Base-by-base conservation (phyloP, 2,888 invertebrate species). In the Disparrhopalites patrizii region DNA sequence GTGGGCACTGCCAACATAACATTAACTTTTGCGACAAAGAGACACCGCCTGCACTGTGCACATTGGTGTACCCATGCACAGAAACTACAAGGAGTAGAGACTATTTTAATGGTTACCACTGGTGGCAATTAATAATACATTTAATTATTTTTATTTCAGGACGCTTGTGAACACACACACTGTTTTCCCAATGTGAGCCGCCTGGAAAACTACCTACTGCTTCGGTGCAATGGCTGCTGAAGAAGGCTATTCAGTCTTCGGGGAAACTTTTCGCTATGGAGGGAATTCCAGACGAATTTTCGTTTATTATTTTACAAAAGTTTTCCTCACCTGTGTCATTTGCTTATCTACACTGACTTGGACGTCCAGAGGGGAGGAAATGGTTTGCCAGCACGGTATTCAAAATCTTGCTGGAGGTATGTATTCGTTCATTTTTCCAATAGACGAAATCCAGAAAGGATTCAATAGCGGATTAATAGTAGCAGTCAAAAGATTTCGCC, bases 391-490 rank as follows among this genome's bases (percentile, higher is more conserved):
- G 25, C 2, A 61, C 2, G 61, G 61, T 36, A 10, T 61, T 31
- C 28, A 51, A 51, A 33, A 33, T 31, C 51, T 61, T 36, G 31
- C 61, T 7, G 61, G 61, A 61, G 61, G 61, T 61, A 51, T 23
- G 27, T 3, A n/a, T 55, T 28, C 4, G 27, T 10, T 15, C 30
- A 2, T 25, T 4, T 51, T 51, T 20, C 25, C 25, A 25, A 4
- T 20, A 47, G 47, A 47, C 7, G 7, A 47, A 47, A 47, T 47
- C 5, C 18, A 18, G 47, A 47, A 47, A 51, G 3, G n/a, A n/a
- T n/a, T n/a, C n/a, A n/a, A n/a, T n/a, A n/a, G n/a, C n/a, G n/a
- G n/a, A n/a, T n/a, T n/a, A n/a, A n/a, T n/a, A n/a, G n/a, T n/a
- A n/a, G n/a, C n/a, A n/a, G 36, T 36, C 36, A 13, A 13, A 10